A percentile compares a stretch with the other conserved stretches of the same genome.
phyloP scores from a whole-genome alignment of 2,888 invertebrate genomes.

The Lucinisca nassula region DNA sequence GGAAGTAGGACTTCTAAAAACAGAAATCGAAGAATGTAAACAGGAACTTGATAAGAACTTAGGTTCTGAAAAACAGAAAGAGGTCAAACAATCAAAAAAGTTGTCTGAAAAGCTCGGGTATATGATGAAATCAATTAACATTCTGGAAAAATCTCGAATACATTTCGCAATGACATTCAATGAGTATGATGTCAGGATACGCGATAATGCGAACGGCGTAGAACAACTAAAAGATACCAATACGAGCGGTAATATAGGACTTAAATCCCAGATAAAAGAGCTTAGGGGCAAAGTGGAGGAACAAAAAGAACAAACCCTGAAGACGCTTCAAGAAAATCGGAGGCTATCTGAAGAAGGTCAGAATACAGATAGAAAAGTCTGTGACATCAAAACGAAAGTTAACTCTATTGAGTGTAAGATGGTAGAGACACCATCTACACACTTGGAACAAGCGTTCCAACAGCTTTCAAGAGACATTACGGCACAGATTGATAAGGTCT shows the following conservation, averaged over 20 bases:
- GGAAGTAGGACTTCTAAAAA: neutral
- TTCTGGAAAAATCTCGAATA: neutral
- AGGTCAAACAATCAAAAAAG: neutral
- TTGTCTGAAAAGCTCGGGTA: neutral
- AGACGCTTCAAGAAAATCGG: neutral
- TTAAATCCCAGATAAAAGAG: neutral
- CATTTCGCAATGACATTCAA: neutral
- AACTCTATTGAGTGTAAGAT: neutral
- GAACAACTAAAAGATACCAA: neutral
- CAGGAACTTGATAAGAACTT: neutral
- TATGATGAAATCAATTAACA: neutral
- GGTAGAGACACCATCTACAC: neutral
- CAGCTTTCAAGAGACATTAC: neutral
- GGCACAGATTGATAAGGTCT: neutral
- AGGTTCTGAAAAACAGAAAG: neutral
- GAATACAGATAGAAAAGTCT: too few species aligned
- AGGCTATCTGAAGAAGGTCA: neutral
- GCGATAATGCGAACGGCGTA: neutral
- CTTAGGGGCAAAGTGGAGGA: neutral
- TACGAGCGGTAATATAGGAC: neutral
- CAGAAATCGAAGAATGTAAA: neutral
- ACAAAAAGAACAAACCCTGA: neutral
- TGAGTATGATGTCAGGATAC: neutral
- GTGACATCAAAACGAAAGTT: neutral
- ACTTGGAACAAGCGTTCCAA: neutral